Evolutionary conservation across 92 coral and sea anemone species (phyloP), one percentile per base, ranked within the genome.

Genomic region (Palythoa caribaeorum): DNA sequence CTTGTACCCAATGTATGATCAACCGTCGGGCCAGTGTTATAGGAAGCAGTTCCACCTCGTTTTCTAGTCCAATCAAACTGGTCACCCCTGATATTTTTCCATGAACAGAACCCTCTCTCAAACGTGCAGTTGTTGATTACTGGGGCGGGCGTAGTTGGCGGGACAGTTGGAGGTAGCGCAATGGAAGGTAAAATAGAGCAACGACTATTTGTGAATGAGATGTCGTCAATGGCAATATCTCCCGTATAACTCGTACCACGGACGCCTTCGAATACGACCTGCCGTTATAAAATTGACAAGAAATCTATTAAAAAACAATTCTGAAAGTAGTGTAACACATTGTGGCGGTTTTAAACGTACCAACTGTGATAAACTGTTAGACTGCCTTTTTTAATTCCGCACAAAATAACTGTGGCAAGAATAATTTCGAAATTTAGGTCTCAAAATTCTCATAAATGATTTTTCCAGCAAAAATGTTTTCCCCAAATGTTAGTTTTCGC

Each of bases 241-340:
- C 99, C 99, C 77, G 93, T 92, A 88, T 90, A 80, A 28, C 98
- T 93, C 4, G n/a, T 85, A 3, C 99, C 99, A 72, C 93, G 89
- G 9, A 97, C 89, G 51, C 94, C 99, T 84, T 97, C 99, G 83
- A 97, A 97, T 47, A 95, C 99, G 63, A 97, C 90, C 99, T 97
- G 66, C 21, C 63, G 66, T 6, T n/a, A 9, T 2, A 60, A 83
- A 38, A 57, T 55, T 35, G 47, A 44, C 7, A 44, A 0, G 50
- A 53, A 77, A 52, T 50, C 14, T 20, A 28, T 53, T 19, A 9
- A 15, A 5, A 21, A 38, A 9, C 13, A 16, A 1, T 7, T 6
- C 53, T 17, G 39, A 65, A 7, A 17, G 5, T n/a, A 17, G 14
- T 28, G 28, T 20, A 70, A 38, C 44, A 9, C 21, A 35, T 10